Evolutionary conservation across 2,888 invertebrate genomes (phyloP).

Genomic region (Acholoe squamosa): DNA sequence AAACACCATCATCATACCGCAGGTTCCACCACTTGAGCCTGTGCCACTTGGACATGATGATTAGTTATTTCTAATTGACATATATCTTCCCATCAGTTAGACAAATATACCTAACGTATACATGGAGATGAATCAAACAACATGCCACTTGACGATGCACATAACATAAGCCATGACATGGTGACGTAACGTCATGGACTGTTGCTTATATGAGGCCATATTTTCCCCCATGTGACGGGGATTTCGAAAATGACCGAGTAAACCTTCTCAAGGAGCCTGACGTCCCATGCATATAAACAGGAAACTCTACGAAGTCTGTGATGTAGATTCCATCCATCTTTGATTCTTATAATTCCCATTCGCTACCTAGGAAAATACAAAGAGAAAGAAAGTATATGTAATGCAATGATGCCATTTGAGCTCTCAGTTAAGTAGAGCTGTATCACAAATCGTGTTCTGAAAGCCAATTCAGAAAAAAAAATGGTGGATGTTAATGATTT

Average conservation of each 20-base stretch:
- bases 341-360: no score
- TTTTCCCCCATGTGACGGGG: conserved; percentile 8
- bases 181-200: background rate
- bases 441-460: no score
- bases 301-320: background rate
- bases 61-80: conserved; percentile 7
- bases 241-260: background rate
- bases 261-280: background rate
- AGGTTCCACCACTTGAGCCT: no score
- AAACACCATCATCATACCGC: no score
- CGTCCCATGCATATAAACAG: background rate
- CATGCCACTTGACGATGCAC: background rate
- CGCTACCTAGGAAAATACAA: no score
- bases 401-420: no score
- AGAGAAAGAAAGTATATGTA: no score
- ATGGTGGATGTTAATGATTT: no score
- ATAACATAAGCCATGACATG: conserved; percentile 21
- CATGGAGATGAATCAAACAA: background rate
- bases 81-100: background rate
- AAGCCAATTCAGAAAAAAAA: no score
- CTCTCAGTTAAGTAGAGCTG: no score
- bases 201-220: background rate
- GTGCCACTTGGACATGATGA: no score
- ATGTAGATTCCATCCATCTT: no score
- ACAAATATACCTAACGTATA: background rate